A percentile compares a stretch with the other conserved stretches of the same genome.
phyloP scores from a whole-genome alignment of 1,140 invertebrate genomes.

The Oedothorax gibbosus region DNA sequence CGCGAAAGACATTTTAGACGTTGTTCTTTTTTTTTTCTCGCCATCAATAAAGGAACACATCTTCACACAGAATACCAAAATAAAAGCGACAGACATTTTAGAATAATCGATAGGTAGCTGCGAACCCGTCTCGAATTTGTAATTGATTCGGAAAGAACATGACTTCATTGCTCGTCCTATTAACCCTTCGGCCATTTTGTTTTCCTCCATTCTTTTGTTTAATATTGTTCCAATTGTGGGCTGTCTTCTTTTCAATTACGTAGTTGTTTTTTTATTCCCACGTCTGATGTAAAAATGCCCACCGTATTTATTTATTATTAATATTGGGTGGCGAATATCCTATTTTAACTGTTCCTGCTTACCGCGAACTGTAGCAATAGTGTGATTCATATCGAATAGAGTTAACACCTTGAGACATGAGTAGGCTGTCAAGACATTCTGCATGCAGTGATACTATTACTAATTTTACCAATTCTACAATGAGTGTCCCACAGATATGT shows the following conservation, averaged over 20 bases:
- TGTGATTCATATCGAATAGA: no score
- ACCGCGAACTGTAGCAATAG: neutral
- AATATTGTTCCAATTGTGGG: neutral
- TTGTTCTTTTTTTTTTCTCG: no score
- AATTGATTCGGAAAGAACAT: conserved; percentile 12
- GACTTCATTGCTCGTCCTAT: conserved; percentile 35
- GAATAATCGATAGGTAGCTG: conserved; percentile 31
- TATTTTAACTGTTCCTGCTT: neutral
- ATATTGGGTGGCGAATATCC: no score
- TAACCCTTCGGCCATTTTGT: conserved; percentile 33
- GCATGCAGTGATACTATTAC: no score
- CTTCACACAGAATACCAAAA: no score
- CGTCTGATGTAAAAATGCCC: neutral
- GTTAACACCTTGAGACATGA: no score
- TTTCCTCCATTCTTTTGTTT: conserved; percentile 6
- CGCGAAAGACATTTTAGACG: no score
- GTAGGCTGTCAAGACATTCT: no score
- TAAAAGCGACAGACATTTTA: neutral
- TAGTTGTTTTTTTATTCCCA: neutral
- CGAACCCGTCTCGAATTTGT: conserved; percentile 34
- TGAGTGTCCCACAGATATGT: no score
- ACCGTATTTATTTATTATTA: neutral
- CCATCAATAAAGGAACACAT: no score
- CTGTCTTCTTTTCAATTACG: conserved; percentile 7
- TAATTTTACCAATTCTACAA: no score